Conservation (phyloP, 2,888 invertebrate genomes). For the Blomia tropicalis region DNA sequence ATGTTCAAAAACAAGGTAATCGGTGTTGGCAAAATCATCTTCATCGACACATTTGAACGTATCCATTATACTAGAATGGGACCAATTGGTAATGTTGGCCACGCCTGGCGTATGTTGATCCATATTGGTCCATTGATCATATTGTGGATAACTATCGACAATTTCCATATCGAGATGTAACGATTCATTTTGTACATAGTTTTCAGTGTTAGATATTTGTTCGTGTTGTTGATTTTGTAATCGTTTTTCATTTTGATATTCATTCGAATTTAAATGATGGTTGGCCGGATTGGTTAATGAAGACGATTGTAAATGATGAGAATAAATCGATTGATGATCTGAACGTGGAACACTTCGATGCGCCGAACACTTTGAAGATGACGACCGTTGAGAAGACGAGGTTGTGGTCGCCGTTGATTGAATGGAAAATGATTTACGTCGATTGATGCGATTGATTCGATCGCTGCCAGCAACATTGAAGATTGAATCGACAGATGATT, state of each 20-base stretch:
- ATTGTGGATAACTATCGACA: background rate
- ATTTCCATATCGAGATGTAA: background rate
- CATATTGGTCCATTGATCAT: background rate
- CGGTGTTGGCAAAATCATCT: background rate
- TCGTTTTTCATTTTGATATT: background rate
- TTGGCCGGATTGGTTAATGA: background rate
- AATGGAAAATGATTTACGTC: background rate
- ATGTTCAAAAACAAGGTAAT: background rate
- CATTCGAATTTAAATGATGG: no score
- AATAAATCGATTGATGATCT: background rate
- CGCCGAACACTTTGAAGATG: background rate
- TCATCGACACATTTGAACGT: background rate
- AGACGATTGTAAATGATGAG: background rate
- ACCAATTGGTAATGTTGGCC: background rate
- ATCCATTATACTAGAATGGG: background rate
- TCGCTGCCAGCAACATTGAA: background rate
- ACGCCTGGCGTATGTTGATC: no score
- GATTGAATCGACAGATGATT: background rate
- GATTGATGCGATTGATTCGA: background rate
- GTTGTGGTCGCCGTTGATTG: background rate
- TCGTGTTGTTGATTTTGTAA: background rate
- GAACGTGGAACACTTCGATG: background rate
- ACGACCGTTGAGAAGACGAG: background rate
- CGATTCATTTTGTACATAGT: background rate
- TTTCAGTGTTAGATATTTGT: background rate